phyloP scores from a whole-genome alignment of 2,113 vertebrate species.

The Caranx ignobilis region DNA sequence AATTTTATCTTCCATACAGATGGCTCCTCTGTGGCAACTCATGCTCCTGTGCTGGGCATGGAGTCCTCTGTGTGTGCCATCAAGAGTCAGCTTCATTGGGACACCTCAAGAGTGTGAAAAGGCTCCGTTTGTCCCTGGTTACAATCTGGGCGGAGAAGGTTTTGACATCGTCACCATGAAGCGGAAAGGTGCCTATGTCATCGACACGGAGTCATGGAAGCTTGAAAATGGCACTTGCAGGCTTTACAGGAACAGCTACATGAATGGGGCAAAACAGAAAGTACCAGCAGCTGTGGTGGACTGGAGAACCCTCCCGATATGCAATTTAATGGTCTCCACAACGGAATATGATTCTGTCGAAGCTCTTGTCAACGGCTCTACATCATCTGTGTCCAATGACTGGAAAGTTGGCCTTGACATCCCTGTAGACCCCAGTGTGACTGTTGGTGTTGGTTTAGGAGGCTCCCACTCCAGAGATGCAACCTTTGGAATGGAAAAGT shows the following conservation, averaged over 20 bases:
- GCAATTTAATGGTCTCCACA: slow-evolving; percentile 48
- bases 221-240: slow-evolving; percentile 33
- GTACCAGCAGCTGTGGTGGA: slow-evolving; percentile 49
- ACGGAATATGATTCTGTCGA: slow-evolving; percentile 62
- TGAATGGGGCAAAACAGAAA: slow-evolving; percentile 6
- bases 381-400: slow-evolving; percentile 63
- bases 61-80: slow-evolving; percentile 6
- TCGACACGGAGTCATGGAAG: slow-evolving; percentile 60
- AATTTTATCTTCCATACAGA: background rate
- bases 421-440: accelerated
- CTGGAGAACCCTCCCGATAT: slow-evolving; percentile 46
- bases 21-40: slow-evolving; percentile 13
- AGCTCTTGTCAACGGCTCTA: slow-evolving; percentile 43
- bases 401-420: slow-evolving; percentile 79
- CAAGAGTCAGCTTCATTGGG: background rate
- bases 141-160: slow-evolving; percentile 63
- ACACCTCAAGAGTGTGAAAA: slow-evolving; percentile 33
- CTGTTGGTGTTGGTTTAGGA: background rate
- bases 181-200: slow-evolving; percentile 61
- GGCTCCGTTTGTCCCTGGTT: slow-evolving; percentile 54
- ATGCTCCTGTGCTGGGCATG: slow-evolving; percentile 37
- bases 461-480: slow-evolving; percentile 66
- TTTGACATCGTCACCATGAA: slow-evolving; percentile 64
- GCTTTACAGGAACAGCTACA: slow-evolving; percentile 25
- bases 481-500: slow-evolving; percentile 51